These are phyloP conservation scores for Amphiprion ocellaris DNA, from an alignment of 2,113 vertebrate species.

Conservation along the genomic window DNA sequence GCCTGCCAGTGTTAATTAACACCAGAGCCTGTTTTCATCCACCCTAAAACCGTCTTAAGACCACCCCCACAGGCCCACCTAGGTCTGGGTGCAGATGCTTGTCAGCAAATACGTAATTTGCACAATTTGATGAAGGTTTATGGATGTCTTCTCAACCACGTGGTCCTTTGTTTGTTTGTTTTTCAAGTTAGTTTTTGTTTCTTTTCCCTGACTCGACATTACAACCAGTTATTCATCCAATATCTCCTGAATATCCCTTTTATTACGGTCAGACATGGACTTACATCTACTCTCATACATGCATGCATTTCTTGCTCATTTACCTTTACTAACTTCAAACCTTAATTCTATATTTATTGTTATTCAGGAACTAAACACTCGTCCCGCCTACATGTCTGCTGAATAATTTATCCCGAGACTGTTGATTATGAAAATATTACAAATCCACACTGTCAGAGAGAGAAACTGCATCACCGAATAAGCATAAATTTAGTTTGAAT, in stretches of 20 bases:
- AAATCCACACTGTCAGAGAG: neutral
- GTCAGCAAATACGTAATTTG: conserved; percentile 36
- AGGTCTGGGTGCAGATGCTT: conserved; percentile 39
- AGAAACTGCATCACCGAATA: neutral
- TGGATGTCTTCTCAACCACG: conserved; percentile 2
- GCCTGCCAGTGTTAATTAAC: conserved; percentile 84
- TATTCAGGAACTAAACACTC: conserved; percentile 10
- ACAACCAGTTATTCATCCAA: neutral
- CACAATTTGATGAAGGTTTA: conserved; percentile 5
- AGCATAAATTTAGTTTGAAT: conserved; percentile 7
- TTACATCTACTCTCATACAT: neutral
- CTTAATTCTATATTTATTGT: conserved; percentile 2
- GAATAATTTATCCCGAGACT: conserved; percentile 43
- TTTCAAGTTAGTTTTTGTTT: neutral
- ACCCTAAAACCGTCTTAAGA: conserved; percentile 67
- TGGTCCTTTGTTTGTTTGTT: conserved; percentile 15
- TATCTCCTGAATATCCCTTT: too few species aligned
- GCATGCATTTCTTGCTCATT: conserved; percentile 5
- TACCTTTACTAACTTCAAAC: neutral
- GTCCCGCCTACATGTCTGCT: conserved; percentile 2
- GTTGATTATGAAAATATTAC: conserved; percentile 31
- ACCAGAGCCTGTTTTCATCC: conserved; percentile 65
- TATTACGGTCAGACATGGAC: too few species aligned
- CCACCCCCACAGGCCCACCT: conserved; percentile 64
- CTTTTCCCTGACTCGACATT: neutral